A percentile compares a stretch with the other conserved stretches of the same genome.
Evolutionary conservation across 2,888 invertebrate species (phyloP).

Genomic region (Pandemis heparana): DNA sequence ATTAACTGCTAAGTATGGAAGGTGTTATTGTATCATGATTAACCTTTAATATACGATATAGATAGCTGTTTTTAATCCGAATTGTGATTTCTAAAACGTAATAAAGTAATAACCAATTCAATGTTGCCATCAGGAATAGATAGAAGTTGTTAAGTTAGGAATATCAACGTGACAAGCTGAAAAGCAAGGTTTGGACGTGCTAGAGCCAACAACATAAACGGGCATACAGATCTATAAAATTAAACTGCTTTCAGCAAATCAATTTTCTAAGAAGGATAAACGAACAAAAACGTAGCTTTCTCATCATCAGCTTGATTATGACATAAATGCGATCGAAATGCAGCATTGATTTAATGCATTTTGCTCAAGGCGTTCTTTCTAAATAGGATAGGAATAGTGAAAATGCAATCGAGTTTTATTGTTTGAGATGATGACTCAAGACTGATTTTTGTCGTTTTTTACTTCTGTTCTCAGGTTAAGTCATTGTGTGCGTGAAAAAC

Average conservation of each 20-base stretch:
- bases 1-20: not conserved
- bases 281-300: constrained; percentile 39
- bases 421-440: not conserved
- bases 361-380: too few relatives aligned
- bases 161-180: not conserved
- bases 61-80: not conserved
- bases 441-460: not conserved
- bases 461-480: not conserved
- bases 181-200: not conserved
- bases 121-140: not conserved
- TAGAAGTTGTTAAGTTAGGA: too few relatives aligned
- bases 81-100: not conserved
- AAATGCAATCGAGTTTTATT: not conserved
- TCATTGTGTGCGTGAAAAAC: too few relatives aligned
- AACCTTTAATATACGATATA: too few relatives aligned
- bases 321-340: not conserved
- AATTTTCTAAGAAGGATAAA: constrained; percentile 35
- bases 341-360: too few relatives aligned
- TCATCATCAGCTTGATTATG: constrained; percentile 37
- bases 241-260: constrained; percentile 5
- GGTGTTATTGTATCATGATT: too few relatives aligned
- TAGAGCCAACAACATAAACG: not conserved
- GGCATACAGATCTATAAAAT: constrained; percentile 1
- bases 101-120: not conserved
- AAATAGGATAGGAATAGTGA: not conserved